phyloP scores from a whole-genome alignment of 2,888 invertebrate species.

The Erebia epiphron region DNA sequence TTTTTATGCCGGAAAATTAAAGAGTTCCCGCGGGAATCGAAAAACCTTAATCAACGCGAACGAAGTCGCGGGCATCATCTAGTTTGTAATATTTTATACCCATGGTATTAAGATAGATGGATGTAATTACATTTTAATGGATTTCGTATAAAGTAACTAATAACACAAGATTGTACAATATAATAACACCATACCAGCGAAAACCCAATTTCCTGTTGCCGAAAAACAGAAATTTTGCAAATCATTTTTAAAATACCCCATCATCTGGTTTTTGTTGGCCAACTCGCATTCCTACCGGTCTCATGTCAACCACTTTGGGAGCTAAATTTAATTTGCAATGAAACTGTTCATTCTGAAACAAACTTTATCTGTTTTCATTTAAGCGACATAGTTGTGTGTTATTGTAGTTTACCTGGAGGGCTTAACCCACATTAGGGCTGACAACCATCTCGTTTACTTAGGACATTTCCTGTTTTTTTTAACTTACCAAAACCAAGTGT shows the following conservation, averaged over 20 bases:
- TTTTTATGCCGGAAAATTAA: too few relatives aligned
- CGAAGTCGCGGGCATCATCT: too few relatives aligned
- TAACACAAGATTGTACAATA: background rate
- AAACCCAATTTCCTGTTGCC: slow-evolving; percentile 7
- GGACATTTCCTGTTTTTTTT: background rate
- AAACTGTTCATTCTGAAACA: background rate
- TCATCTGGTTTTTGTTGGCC: slow-evolving; percentile 35
- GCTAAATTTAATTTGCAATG: background rate
- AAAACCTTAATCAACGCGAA: too few relatives aligned
- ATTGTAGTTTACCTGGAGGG: slow-evolving; percentile 5
- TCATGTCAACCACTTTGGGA: slow-evolving; percentile 17
- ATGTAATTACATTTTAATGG: background rate
- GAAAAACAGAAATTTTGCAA: slow-evolving; percentile 26
- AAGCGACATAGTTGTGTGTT: slow-evolving; percentile 6
- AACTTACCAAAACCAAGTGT: background rate
- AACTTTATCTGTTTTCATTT: background rate
- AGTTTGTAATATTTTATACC: too few relatives aligned
- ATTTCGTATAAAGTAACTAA: background rate
- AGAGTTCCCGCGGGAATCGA: too few relatives aligned
- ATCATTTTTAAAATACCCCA: slow-evolving; percentile 23
- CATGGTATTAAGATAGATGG: too few relatives aligned
- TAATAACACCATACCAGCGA: background rate
- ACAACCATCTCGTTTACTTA: background rate
- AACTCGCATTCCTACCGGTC: slow-evolving; percentile 30
- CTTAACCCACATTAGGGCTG: slow-evolving; percentile 2